Evolutionary conservation across 2,888 invertebrate species (phyloP), one percentile per base, ranked within the genome.

Genomic region (Agrilus cyanescens): DNA sequence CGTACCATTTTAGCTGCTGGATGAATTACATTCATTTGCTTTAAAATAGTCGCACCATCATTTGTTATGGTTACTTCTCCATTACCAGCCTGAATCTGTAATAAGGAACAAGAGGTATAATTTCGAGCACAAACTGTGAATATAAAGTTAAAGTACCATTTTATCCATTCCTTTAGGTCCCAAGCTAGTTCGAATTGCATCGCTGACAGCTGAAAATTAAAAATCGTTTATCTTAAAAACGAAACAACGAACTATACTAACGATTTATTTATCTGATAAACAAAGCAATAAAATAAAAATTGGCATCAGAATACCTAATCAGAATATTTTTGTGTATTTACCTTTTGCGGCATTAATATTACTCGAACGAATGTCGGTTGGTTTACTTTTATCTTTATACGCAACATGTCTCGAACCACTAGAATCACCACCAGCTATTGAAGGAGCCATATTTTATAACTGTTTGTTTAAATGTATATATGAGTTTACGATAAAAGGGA

Each of bases 91-190:
- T 98, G 97, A 58, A 98, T 98, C 88, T 89, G 58, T 47, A 70
- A 40, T 12, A 68, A 49, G 61, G 50, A 46, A 51, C 45, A 40
- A 40, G 36, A 6, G 41, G 36, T 39, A 20, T n/a, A 32, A 33
- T 2, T 47, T 34, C 20, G 32, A 31, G 16, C 8, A 33, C 34
- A 4, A 25, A 25, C 10, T 25, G 10, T 10, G n/a, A n/a, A 3
- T 10, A 25, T 25, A 3, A 25, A 32, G 14, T 7, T 12, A 13
- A 18, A 38, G 16, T 74, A 89, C 88, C 98, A 98, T 98, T 78
- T 98, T 98, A 65, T 98, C 98, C 98, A 98, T 98, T 49, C 98
- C 97, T 54, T 91, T 79, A 14, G 98, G 98, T 4, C 98, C 98
- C 68, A 98, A 75, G 70, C 96, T 96, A 12, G 98, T 99, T 47